Evolutionary conservation across 2,797 vertebrate genomes (phyloP), one percentile per base, ranked within the genome.

Genomic region (Hypotaenidia okinawae): DNA sequence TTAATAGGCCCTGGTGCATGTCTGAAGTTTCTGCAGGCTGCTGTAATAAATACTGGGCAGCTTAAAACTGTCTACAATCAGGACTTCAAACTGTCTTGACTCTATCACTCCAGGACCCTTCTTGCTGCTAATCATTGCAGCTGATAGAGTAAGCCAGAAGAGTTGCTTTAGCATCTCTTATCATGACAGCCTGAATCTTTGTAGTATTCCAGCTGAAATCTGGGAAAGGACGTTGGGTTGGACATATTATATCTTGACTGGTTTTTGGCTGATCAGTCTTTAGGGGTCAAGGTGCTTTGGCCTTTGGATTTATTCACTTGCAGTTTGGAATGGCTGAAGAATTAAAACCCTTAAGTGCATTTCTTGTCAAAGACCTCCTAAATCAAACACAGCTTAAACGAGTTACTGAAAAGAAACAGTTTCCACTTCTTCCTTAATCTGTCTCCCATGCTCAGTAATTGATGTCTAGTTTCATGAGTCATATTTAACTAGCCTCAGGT

Each of bases 341-440:
- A 91, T 45, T 75, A 90, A 92, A 91, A 86, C 45, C 52, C 45
- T 77, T 84, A 93, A 75, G n/a, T 83, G 55, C 69, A 83, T 93
- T 96, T 95, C 84, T 96, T 95, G 94, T 93, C 83, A 87, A 90
- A 94, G 90, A 72, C 80, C 75, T 94, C 87, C 90, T 87, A 96
- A 94, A 49, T 35, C 80, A 87, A 70, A 82, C 35, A 5, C 73
- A 91, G 76, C 10, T 92, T 92, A 91, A 92, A 95, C 3, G 47
- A 95, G 69, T 91, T 95, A 87, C 80, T 93, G 93, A 95, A 83
- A 95, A 96, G 91, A 92, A 95, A 93, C 85, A 89, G 87, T 92
- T 96, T 94, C 96, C 82, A 62, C 27, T 96, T 96, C 82, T 89
- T 77, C 69, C 78, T 89, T 91, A 73, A 82, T 95, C 81, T 94